Evolutionary conservation across 2,888 invertebrate species (phyloP).

Genomic region (Hirtodrosophila trivittata): DNA sequence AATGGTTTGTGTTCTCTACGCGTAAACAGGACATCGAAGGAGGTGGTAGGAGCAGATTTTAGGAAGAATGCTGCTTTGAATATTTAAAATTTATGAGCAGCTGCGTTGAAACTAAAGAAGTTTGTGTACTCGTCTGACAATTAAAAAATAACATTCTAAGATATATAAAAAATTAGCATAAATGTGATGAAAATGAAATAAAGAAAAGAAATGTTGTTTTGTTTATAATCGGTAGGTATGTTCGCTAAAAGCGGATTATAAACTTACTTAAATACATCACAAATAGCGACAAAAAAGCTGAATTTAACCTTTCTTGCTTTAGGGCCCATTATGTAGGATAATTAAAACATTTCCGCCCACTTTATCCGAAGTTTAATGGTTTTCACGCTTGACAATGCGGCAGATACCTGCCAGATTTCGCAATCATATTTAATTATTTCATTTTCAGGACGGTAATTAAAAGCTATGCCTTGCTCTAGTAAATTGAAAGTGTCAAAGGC

Average conservation of each 20-base stretch:
- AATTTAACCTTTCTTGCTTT: no score
- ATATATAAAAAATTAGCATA: neutral
- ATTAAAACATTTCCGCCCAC: constrained; percentile 19
- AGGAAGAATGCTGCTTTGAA: constrained; percentile 5
- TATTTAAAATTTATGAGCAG: constrained; percentile 24
- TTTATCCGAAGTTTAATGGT: constrained; percentile 18
- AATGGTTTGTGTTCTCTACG: constrained; percentile 26
- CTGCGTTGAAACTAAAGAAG: no score
- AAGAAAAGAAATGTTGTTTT: no score
- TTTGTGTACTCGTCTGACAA: neutral
- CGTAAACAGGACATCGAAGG: neutral
- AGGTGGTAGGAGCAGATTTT: neutral
- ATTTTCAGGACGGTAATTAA: constrained; percentile 39
- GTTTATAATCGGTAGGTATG: no score
- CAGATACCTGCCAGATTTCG: constrained; percentile 20
- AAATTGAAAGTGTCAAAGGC: constrained; percentile 37
- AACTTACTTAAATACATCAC: no score
- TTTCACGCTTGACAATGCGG: constrained; percentile 11
- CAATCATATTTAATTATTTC: constrained; percentile 28
- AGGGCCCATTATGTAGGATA: neutral
- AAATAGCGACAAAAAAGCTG: no score
- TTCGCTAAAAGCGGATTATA: no score
- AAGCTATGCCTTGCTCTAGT: constrained; percentile 10
- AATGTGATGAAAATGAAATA: no score
- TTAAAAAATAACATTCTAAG: neutral